A percentile compares a stretch with the other conserved stretches of the same genome.
Evolutionary conservation across 2,113 vertebrate genomes (phyloP).

Genomic region (Xyliphius kryptos): DNA sequence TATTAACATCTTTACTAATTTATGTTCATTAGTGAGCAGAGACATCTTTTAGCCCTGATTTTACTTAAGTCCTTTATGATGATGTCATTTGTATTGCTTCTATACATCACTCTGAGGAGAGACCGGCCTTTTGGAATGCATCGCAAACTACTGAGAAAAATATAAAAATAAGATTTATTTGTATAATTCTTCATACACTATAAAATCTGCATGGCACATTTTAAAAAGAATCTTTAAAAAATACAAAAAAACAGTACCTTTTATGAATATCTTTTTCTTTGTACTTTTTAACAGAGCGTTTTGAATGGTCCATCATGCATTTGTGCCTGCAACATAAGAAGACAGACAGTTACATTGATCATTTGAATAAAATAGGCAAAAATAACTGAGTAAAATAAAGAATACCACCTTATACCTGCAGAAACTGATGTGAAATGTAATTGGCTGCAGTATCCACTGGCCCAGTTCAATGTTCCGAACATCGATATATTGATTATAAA

Average conservation of each 20-base stretch:
- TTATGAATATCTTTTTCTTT: not conserved
- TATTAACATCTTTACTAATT: not conserved
- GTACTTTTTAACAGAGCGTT: not conserved
- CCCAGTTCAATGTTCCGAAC: not conserved
- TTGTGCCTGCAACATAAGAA: constrained; percentile 17
- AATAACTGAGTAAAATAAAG: not conserved
- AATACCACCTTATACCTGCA: constrained; percentile 34
- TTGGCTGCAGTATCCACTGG: constrained; percentile 43
- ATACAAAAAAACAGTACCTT: not conserved
- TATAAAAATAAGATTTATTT: not conserved
- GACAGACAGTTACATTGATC: not conserved
- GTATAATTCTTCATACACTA: not conserved
- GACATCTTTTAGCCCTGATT: constrained; percentile 37
- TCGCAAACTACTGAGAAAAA: constrained; percentile 15
- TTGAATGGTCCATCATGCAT: constrained; percentile 12
- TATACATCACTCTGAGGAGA: constrained; percentile 33
- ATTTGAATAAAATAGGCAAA: not conserved
- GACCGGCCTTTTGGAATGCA: constrained; percentile 15
- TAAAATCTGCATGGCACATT: not conserved
- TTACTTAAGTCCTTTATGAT: constrained; percentile 40
- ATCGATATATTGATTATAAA: constrained; percentile 22
- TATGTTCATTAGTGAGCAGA: constrained; percentile 1
- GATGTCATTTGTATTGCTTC: constrained; percentile 32
- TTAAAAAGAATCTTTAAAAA: not conserved
- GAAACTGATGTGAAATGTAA: constrained; percentile 32